These are phyloP conservation scores for Pachyramphus minor DNA, from an alignment of 2,113 vertebrate species.

Conservation along the genomic window DNA sequence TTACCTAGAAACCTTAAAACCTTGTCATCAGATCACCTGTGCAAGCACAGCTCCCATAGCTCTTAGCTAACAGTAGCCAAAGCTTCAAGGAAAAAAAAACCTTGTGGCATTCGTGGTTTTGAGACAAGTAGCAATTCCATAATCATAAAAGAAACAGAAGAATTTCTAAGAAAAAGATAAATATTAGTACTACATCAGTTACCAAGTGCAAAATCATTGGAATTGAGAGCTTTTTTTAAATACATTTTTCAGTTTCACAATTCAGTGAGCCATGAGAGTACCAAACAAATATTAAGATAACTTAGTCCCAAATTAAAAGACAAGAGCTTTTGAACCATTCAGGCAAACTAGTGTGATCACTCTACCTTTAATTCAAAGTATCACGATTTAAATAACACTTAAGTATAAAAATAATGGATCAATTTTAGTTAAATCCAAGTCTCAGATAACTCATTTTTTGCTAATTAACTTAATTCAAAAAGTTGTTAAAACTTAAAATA, in stretches of 20 bases:
- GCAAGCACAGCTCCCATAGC: neutral
- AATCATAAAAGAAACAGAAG: neutral
- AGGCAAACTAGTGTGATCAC: neutral
- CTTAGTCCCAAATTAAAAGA: neutral
- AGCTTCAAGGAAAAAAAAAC: neutral
- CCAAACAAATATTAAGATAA: neutral
- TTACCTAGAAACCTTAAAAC: neutral
- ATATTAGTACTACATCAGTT: neutral
- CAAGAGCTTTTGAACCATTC: neutral
- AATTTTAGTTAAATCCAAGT: neutral
- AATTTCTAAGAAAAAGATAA: neutral
- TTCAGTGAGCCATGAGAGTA: neutral
- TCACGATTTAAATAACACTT: neutral
- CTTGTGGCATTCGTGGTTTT: neutral
- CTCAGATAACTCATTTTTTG: neutral
- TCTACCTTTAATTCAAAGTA: neutral
- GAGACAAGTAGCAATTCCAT: neutral
- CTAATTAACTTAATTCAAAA: neutral
- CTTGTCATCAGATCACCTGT: neutral
- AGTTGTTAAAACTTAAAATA: neutral
- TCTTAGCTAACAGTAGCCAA: neutral
- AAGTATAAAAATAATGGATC: neutral
- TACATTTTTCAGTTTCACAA: neutral
- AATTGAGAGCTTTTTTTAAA: neutral
- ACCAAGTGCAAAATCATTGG: neutral